These are phyloP conservation scores for Sarcophaga variegata DNA, from an alignment of 2,888 invertebrate species.

Conservation along the genomic window DNA sequence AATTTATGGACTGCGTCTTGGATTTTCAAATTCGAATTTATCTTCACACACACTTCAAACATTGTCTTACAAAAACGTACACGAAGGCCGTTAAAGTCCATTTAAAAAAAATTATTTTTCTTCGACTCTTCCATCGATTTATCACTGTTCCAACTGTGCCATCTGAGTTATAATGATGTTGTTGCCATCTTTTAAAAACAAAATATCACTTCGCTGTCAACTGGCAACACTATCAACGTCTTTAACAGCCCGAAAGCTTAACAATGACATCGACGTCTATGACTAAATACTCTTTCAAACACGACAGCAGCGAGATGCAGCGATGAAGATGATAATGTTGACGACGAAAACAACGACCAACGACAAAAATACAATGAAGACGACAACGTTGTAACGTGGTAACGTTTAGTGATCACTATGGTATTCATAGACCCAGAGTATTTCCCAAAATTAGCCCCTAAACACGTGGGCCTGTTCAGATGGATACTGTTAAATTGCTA, in stretches of 20 bases:
- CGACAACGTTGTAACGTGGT: conserved; percentile 6
- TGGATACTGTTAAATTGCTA: too few relatives aligned
- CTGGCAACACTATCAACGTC: conserved; percentile 42
- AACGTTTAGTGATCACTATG: background rate
- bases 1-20: too few relatives aligned
- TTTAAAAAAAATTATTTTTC: too few relatives aligned
- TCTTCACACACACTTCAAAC: too few relatives aligned
- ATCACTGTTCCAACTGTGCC: background rate
- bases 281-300: conserved; percentile 39
- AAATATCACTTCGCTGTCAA: conserved; percentile 39
- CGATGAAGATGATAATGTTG: background rate
- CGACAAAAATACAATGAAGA: conserved; percentile 1
- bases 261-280: conserved; percentile 36
- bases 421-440: too few relatives aligned
- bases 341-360: background rate
- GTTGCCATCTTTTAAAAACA: conserved; percentile 15
- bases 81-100: too few relatives aligned
- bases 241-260: conserved; percentile 1
- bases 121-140: background rate
- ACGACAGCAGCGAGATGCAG: conserved; percentile 4
- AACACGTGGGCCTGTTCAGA: too few relatives aligned
- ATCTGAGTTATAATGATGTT: conserved; percentile 22
- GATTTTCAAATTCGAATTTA: too few relatives aligned
- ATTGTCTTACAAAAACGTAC: too few relatives aligned
- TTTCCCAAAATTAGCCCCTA: too few relatives aligned